phyloP scores from a whole-genome alignment of 2,113 vertebrate species.

The Gopherus evgoodei region DNA sequence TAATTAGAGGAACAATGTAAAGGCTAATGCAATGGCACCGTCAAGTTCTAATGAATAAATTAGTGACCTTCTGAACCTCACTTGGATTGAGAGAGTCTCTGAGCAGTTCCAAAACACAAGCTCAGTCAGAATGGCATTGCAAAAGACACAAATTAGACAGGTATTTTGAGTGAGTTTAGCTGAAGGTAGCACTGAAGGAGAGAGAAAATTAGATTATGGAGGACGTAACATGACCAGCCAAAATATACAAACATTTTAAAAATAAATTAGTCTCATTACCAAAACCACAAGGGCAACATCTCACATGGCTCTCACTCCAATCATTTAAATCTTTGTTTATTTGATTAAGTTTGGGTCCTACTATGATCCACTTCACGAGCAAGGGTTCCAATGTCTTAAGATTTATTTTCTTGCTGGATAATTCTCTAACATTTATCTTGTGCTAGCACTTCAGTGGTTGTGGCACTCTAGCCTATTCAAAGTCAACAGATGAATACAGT shows the following conservation, averaged over 20 bases:
- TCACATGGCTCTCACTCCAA: neutral
- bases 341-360: constrained; percentile 12
- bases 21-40: neutral
- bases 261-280: constrained; percentile 53
- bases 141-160: neutral
- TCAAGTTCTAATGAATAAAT: fast-evolving
- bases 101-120: neutral
- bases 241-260: constrained; percentile 67
- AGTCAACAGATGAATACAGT: neutral
- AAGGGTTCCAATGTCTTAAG: neutral
- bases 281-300: constrained; percentile 64
- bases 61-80: neutral
- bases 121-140: neutral
- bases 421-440: constrained; percentile 3
- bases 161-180: neutral
- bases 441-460: neutral
- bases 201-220: constrained; percentile 59
- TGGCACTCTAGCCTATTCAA: neutral
- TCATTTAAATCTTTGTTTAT: neutral
- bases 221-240: constrained; percentile 50
- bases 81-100: neutral
- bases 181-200: constrained; percentile 22
- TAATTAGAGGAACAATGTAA: neutral
- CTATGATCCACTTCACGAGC: neutral
- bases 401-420: constrained; percentile 43